Evolutionary conservation across 1,140 invertebrate genomes (phyloP).

Genomic region (Eriocheir sinensis): DNA sequence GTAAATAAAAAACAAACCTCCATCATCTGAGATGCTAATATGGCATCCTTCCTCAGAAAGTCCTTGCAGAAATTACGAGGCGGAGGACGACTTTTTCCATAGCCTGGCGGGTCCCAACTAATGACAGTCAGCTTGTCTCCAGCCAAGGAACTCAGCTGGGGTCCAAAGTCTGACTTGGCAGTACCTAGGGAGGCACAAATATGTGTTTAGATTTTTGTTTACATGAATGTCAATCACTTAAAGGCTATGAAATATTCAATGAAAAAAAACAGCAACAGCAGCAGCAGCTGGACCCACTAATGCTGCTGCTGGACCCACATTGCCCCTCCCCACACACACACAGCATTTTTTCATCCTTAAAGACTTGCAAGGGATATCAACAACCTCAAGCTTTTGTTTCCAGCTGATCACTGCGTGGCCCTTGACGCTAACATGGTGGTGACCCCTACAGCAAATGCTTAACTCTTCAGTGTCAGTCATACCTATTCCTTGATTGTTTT

Average conservation of each 20-base stretch:
- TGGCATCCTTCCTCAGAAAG: constrained; percentile 90
- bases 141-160: constrained; percentile 55
- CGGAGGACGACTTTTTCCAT: constrained; percentile 92
- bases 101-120: constrained; percentile 94
- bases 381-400: too few species aligned
- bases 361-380: too few species aligned
- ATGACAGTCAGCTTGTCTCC: constrained; percentile 88
- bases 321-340: too few species aligned
- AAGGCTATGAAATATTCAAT: not conserved
- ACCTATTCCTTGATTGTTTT: too few species aligned
- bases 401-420: too few species aligned
- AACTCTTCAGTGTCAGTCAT: too few species aligned
- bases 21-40: constrained; percentile 88
- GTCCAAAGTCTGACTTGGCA: constrained; percentile 68
- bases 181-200: constrained; percentile 5
- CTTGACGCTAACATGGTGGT: too few species aligned
- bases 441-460: too few species aligned
- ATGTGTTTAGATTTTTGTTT: not conserved
- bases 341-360: too few species aligned
- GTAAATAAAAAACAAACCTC: constrained; percentile 83
- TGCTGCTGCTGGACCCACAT: not conserved
- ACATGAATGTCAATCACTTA: not conserved
- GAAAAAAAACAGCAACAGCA: not conserved
- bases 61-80: constrained; percentile 87
- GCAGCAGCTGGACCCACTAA: not conserved